Evolutionary conservation across 2,797 vertebrate genomes (phyloP).

Genomic region (Liasis olivaceus): DNA sequence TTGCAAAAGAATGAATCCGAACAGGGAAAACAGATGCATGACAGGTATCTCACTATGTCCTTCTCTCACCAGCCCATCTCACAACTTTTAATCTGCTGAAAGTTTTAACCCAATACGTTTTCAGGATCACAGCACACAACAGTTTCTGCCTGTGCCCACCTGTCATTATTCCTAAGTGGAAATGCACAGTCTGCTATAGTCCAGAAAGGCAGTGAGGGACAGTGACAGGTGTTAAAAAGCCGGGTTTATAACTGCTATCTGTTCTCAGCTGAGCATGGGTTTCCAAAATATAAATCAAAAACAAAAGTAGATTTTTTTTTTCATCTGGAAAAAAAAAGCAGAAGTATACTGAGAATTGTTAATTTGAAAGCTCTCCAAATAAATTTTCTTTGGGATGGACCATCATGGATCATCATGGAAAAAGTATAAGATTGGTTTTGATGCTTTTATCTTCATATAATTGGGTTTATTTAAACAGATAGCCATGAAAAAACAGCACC

Average conservation of each 20-base stretch:
- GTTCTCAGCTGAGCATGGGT: slow-evolving; percentile 8
- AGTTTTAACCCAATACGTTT: neutral
- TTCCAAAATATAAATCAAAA: slow-evolving; percentile 37
- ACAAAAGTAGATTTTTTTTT: slow-evolving; percentile 19
- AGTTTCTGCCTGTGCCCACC: neutral
- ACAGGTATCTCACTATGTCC: neutral
- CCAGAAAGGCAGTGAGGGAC: slow-evolving; percentile 30
- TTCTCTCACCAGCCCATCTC: neutral
- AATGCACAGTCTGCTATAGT: neutral
- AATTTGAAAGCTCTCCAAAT: slow-evolving; percentile 39
- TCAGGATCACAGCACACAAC: neutral
- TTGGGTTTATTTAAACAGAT: neutral
- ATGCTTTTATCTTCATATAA: neutral
- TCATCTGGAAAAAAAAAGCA: slow-evolving; percentile 36
- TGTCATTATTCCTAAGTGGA: slow-evolving; percentile 12
- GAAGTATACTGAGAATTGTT: slow-evolving; percentile 35
- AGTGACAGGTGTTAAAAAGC: slow-evolving; percentile 30
- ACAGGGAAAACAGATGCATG: neutral
- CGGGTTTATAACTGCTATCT: slow-evolving; percentile 19
- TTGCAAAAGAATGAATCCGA: neutral
- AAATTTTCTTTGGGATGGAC: slow-evolving; percentile 30
- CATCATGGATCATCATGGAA: neutral
- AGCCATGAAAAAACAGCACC: neutral
- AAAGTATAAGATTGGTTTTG: neutral
- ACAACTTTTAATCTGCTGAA: neutral